phyloP scores from a whole-genome alignment of 2,888 invertebrate species.

The Phragmatobia fuliginosa region DNA sequence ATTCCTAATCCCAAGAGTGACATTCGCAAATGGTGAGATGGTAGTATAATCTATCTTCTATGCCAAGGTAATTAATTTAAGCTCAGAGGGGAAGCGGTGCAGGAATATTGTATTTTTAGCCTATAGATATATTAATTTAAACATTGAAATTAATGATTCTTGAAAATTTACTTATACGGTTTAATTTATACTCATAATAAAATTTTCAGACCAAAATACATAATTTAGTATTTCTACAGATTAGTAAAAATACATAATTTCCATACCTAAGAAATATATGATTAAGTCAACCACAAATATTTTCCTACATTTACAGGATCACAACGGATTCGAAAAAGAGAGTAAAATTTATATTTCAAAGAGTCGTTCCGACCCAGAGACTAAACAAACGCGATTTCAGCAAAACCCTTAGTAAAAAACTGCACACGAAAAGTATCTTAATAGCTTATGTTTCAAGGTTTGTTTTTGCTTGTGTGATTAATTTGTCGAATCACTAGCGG shows the following conservation, averaged over 20 bases:
- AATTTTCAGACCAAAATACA: neutral
- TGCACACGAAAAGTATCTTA: neutral
- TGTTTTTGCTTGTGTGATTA: slow-evolving; percentile 8
- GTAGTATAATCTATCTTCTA: neutral
- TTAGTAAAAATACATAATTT: no score
- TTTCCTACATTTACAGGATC: neutral
- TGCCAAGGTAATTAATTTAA: neutral
- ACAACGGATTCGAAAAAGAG: neutral
- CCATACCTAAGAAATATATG: neutral
- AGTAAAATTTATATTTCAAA: neutral
- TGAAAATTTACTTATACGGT: neutral
- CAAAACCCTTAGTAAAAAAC: neutral
- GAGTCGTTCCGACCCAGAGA: neutral
- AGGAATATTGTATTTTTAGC: neutral
- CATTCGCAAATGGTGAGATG: slow-evolving; percentile 8
- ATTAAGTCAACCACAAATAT: neutral
- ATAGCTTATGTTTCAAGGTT: neutral
- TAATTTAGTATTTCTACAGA: no score
- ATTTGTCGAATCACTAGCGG: neutral
- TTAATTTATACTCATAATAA: neutral
- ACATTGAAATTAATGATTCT: neutral
- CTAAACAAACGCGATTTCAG: slow-evolving; percentile 3
- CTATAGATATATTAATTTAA: neutral
- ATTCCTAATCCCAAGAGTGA: slow-evolving; percentile 8
- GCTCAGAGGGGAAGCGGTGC: neutral